Conservation (phyloP, 2,113 vertebrate genomes). For the Caracal caracal region DNA sequence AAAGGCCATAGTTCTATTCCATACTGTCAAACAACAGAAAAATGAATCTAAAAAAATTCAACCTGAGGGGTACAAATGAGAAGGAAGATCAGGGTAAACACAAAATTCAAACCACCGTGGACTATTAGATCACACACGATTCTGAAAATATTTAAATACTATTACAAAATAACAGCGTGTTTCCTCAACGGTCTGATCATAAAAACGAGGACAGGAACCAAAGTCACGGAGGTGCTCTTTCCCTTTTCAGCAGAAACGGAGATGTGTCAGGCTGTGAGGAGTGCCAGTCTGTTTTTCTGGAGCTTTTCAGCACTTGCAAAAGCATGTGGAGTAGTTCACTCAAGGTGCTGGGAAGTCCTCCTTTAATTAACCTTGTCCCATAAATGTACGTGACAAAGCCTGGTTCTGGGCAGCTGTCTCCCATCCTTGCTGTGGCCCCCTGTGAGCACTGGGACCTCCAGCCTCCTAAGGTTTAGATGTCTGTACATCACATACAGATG, state of each 20-base stretch:
- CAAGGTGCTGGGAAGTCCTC: background rate
- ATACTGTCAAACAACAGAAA: background rate
- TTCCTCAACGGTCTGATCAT: background rate
- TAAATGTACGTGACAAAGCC: background rate
- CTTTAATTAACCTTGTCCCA: background rate
- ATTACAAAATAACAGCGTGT: background rate
- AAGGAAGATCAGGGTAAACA: background rate
- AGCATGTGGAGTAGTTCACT: background rate
- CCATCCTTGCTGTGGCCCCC: background rate
- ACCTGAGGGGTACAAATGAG: background rate
- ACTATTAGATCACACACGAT: background rate
- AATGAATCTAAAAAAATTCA: background rate
- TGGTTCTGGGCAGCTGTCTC: too few relatives aligned
- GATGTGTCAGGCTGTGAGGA: accelerated
- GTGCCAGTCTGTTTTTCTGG: background rate
- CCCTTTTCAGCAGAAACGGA: background rate
- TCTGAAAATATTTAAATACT: background rate
- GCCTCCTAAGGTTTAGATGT: background rate
- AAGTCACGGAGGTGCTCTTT: too few relatives aligned
- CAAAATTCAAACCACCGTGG: background rate
- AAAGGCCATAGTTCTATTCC: background rate
- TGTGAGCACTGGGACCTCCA: accelerated
- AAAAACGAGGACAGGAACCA: background rate
- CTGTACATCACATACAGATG: accelerated
- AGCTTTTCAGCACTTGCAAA: background rate